Base-by-base conservation (phyloP, 2,113 vertebrate genomes). In the Bubo scandiacus region DNA sequence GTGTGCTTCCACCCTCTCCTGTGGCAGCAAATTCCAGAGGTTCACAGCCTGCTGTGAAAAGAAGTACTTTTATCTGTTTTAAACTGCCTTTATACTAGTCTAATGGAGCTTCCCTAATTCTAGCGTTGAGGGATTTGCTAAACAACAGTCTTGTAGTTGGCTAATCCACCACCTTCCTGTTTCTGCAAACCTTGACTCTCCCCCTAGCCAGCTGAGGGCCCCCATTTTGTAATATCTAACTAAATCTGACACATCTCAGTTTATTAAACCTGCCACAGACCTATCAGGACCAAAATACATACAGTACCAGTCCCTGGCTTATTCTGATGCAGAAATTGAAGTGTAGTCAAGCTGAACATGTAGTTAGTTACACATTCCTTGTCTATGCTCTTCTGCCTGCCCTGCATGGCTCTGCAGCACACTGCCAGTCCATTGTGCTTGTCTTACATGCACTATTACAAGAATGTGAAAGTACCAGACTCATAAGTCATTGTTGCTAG, bases 341-440 rank as follows among this genome's bases (percentile, higher is more conserved):
- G 55, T 1, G 0, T 6, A 42, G 54, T 47, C 52, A 61, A 36
- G 49, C n/a, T 90, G 78, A 79, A 34, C 2, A 0, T 11, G 29
- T 40, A 65, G 59, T 38, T 66, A 21, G 59, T 38, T 66, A 21
- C 14, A 4, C 0, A 0, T 61, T 13, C 34, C 12, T 67, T 58
- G 2, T 65, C 42, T 47, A 2, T 8, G 13, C 32, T 62, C 21
- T 49, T 32, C 62, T 82, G 52, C 23, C 36, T 79, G 81, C 32
- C 52, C 57, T 45, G 45, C 8, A 2, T 34, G 30, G n/a, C 52
- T 71, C 20, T 51, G 47, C 38, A 70, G 59, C 38, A 23, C 1
- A 1, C 13, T 71, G 42, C 7, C 65, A 43, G 19, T 34, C 36
- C 29, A 10, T 15, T 32, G 42, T 6, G 0, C 11, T 40, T 42